These are phyloP conservation scores for Drepana arcuata DNA, from an alignment of 1,140 invertebrate genomes.

Conservation along the genomic window DNA sequence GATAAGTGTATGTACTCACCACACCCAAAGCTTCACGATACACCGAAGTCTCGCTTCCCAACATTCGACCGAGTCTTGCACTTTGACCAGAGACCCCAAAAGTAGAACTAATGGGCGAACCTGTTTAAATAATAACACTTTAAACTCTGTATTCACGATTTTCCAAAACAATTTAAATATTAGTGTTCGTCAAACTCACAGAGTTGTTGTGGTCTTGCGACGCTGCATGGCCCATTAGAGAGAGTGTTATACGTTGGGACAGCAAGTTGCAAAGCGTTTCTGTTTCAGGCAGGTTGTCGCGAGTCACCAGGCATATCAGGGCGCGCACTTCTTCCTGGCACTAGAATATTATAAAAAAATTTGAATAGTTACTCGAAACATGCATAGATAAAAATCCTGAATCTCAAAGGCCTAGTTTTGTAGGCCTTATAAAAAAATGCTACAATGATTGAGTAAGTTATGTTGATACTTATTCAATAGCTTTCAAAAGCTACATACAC, in stretches of 20 bases:
- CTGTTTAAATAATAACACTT: constrained; percentile 54
- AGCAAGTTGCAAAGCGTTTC: constrained; percentile 88
- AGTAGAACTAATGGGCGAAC: constrained; percentile 87
- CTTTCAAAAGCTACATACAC: no score
- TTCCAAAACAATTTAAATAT: no score
- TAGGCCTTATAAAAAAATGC: no score
- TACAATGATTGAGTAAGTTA: no score
- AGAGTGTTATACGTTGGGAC: constrained; percentile 85
- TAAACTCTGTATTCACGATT: neutral
- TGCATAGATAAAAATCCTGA: no score
- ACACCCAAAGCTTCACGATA: constrained; percentile 78
- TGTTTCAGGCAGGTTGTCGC: constrained; percentile 90
- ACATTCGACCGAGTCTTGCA: constrained; percentile 88
- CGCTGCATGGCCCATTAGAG: constrained; percentile 78
- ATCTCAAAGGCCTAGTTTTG: no score
- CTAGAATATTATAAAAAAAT: constrained; percentile 34
- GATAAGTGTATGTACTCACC: no score
- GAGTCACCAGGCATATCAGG: constrained; percentile 90
- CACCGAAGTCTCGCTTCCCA: constrained; percentile 95
- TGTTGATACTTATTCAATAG: no score
- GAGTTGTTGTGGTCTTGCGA: constrained; percentile 71
- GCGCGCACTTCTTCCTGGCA: constrained; percentile 90
- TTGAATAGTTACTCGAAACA: no score
- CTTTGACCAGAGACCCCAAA: constrained; percentile 88
- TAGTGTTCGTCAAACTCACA: constrained; percentile 34